Base-by-base conservation (phyloP, 2,113 vertebrate species). In the Zapornia atra region DNA sequence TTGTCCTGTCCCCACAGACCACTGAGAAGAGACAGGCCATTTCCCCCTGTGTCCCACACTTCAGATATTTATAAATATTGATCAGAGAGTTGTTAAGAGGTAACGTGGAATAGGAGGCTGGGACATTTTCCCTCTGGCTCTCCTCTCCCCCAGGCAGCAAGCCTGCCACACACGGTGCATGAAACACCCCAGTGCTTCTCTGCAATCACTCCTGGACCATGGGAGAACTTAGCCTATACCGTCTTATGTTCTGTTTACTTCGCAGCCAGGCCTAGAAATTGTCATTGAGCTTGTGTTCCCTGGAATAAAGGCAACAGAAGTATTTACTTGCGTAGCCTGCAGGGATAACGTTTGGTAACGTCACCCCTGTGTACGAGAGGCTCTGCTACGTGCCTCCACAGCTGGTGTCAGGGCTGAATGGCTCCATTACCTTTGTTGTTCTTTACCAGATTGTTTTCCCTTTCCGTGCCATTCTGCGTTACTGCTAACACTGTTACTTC, bases 401-500 rank as follows among this genome's bases (percentile, higher is more conserved):
- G 82, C 66, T 89, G 5, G 53, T 70, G 46, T 73, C 63, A 42
- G 53, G n/a, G 60, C n/a, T 46, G 66, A 73, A 77, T 63, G 87
- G 61, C 70, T 91, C 92, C 82, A 53, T 87, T 90, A 56, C 70
- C 66, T 96, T 91, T 95, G 86, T 75, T 84, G 42, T 83, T 66
- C 81, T 94, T 94, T 91, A 73, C 75, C 93, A 92, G 57, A 77
- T 85, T 95, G 83, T 95, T 96, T 94, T 86, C 60, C 34, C 36
- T 88, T 79, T 73, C 48, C 2, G 0, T 85, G 89, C 48, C 21
- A 5, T 79, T 91, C 48, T 56, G 36, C 38, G 5, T 75, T 72
- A 34, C 24, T 89, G 65, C 69, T 64, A 86, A n/a, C 60, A 36
- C 36, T 73, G 1, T 82, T 77, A 51, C 51, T 93, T 95, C 66